A percentile compares a stretch with the other conserved stretches of the same genome.
Conservation (phyloP, 2,113 vertebrate genomes). For the Psittacus erithacus region DNA sequence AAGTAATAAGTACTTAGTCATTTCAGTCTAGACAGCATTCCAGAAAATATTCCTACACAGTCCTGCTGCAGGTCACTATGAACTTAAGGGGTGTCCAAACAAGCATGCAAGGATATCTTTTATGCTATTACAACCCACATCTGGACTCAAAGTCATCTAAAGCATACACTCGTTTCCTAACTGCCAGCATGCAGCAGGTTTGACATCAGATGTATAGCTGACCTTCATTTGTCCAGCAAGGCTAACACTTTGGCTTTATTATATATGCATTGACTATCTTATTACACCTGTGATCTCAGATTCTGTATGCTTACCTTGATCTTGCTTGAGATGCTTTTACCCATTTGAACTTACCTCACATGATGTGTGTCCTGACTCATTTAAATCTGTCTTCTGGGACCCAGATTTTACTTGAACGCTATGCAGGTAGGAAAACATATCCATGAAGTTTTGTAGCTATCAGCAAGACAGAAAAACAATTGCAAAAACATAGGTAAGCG, state of each 20-base stretch:
- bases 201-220: not conserved
- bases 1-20: not conserved
- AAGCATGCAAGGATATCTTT: not conserved
- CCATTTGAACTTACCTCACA: not conserved
- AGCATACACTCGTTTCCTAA: not conserved
- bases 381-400: not conserved
- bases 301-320: not conserved
- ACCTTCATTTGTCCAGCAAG: not conserved
- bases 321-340: not conserved
- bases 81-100: not conserved
- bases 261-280: not conserved
- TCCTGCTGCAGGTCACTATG: not conserved
- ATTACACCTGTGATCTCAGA: not conserved
- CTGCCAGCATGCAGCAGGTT: not conserved
- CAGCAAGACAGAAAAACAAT: not conserved
- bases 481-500: not conserved
- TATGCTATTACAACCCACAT: not conserved
- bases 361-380: not conserved
- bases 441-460: not conserved
- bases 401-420: not conserved
- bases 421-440: not conserved
- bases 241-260: not conserved
- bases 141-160: not conserved
- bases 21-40: not conserved
- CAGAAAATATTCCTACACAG: not conserved